A percentile compares a stretch with the other conserved stretches of the same genome.
Conservation (phyloP, 2,113 vertebrate genomes). For the Mirounga angustirostris region DNA sequence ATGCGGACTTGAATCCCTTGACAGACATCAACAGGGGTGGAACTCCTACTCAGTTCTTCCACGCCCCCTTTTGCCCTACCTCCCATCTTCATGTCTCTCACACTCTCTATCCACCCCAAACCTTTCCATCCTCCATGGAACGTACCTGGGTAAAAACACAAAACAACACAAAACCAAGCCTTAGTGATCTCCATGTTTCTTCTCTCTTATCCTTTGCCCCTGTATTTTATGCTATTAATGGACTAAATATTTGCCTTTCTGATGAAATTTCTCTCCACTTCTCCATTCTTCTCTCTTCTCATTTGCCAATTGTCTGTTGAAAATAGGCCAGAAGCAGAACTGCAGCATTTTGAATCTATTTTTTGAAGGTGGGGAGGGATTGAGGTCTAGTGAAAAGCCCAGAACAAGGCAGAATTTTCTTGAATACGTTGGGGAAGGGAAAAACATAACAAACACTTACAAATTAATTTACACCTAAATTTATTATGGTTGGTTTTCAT, state of each 20-base stretch:
- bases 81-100: neutral
- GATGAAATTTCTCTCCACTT: neutral
- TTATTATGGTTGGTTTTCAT: neutral
- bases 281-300: neutral
- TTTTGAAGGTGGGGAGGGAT: neutral
- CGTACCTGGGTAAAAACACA: neutral
- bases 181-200: neutral
- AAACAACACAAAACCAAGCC: neutral
- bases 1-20: neutral
- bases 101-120: neutral
- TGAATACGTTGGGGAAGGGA: neutral
- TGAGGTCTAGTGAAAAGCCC: neutral
- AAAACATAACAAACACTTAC: neutral
- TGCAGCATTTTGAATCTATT: neutral
- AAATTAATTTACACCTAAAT: neutral
- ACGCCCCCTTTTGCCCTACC: neutral
- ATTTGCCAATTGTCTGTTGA: neutral
- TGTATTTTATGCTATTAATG: neutral
- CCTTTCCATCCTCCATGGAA: neutral
- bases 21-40: neutral
- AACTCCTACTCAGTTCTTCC: neutral
- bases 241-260: conserved; percentile 3
- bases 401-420: neutral
- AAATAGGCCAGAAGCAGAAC: neutral
- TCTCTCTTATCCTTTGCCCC: neutral